Conservation (phyloP, 1,140 invertebrate genomes). For the Aphelenchoides avenae region DNA sequence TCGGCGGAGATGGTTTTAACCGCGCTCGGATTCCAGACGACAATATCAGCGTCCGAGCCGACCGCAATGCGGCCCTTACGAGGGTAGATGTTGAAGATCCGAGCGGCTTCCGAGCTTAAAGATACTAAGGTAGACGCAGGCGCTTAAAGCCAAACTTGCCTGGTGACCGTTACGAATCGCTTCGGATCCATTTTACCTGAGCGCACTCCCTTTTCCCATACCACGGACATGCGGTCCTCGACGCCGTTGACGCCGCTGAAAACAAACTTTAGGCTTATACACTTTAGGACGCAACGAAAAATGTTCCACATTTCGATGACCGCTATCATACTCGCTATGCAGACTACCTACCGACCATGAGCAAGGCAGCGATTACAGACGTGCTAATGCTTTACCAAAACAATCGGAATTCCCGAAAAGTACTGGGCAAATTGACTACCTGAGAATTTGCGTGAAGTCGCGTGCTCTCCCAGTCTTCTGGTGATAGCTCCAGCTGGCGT, state of each 20-base stretch:
- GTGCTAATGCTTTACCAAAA: too few species aligned
- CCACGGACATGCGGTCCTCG: conserved; percentile 89
- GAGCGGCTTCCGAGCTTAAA: conserved; percentile 65
- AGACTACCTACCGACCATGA: too few species aligned
- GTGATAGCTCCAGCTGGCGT: conserved; percentile 88
- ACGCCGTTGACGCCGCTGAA: conserved; percentile 98
- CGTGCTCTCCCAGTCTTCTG: conserved; percentile 83
- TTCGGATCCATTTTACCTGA: conserved; percentile 81
- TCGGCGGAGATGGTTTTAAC: conserved; percentile 82
- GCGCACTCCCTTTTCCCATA: conserved; percentile 89
- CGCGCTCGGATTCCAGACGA: conserved; percentile 86
- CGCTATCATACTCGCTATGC: too few species aligned
- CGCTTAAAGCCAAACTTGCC: too few species aligned
- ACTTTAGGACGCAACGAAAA: too few species aligned
- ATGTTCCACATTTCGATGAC: too few species aligned
- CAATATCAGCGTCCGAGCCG: conserved; percentile 93
- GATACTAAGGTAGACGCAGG: too few species aligned
- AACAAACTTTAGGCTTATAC: too few species aligned
- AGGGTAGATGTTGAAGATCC: conserved; percentile 96
- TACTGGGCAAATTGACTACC: too few species aligned
- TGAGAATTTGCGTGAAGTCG: conserved; percentile 92
- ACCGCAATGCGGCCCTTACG: conserved; percentile 83
- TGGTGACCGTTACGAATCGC: conserved; percentile 88
- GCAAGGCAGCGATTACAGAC: too few species aligned
- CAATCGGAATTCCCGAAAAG: too few species aligned